A percentile compares a stretch with the other conserved stretches of the same genome.
phyloP scores from a whole-genome alignment of 2,113 vertebrate genomes.

The Elephas maximus region DNA sequence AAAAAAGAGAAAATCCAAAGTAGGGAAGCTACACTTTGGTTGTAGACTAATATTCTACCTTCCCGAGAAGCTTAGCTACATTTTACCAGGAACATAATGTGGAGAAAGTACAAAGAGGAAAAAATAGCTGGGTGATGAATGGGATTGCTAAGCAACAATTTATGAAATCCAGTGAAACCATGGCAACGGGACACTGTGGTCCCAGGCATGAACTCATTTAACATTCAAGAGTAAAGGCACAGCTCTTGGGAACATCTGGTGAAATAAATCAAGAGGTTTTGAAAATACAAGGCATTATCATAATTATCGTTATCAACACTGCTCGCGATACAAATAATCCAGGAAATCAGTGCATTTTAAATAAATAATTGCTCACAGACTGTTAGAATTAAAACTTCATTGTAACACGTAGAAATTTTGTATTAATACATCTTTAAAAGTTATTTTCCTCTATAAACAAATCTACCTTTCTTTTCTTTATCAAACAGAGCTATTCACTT shows the following conservation, averaged over 20 bases:
- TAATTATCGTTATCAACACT: background rate
- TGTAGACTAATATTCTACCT: constrained; percentile 40
- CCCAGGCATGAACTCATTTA: constrained; percentile 48
- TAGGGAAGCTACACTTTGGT: background rate
- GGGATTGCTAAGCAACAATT: constrained; percentile 70
- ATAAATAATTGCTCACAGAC: background rate
- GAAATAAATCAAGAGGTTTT: constrained; percentile 36
- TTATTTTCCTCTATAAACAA: background rate
- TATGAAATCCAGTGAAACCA: constrained; percentile 70
- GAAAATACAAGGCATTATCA: background rate
- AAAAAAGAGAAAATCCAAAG: background rate
- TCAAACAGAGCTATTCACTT: background rate
- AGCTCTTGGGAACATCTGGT: constrained; percentile 42
- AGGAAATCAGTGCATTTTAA: constrained; percentile 36
- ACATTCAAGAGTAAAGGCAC: constrained; percentile 55
- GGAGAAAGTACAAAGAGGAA: constrained; percentile 49
- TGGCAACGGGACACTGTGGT: constrained; percentile 65
- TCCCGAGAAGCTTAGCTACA: background rate
- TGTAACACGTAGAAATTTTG: background rate
- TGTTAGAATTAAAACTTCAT: constrained; percentile 48
- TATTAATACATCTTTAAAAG: background rate
- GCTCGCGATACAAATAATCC: constrained; percentile 13
- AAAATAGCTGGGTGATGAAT: constrained; percentile 51
- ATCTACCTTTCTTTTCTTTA: background rate
- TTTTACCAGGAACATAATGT: constrained; percentile 56